A percentile compares a stretch with the other conserved stretches of the same genome.
These are phyloP conservation scores for Heptranchias perlo DNA, from an alignment of 2,113 vertebrate genomes.

Conservation along the genomic window DNA sequence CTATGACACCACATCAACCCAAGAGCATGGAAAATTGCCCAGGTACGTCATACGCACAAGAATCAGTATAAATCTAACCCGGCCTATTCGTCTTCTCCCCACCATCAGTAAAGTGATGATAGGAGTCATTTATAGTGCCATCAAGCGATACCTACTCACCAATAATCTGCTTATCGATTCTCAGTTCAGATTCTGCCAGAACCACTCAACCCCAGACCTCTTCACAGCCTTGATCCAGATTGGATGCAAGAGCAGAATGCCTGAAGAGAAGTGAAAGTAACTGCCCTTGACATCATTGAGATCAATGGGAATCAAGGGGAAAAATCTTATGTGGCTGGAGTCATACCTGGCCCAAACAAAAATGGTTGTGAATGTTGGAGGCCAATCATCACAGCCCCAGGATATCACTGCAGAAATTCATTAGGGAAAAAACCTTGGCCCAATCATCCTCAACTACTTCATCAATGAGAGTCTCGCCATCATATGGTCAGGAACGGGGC, in stretches of 20 bases:
- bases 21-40: background rate
- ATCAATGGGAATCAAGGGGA: background rate
- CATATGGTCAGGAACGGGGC: background rate
- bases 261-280: background rate
- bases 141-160: background rate
- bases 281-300: background rate
- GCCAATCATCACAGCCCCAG: background rate
- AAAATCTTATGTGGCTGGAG: background rate
- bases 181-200: background rate
- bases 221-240: background rate
- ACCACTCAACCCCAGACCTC: background rate
- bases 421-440: background rate
- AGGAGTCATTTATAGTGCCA: too few relatives aligned
- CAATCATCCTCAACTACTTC: background rate
- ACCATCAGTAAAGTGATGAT: background rate
- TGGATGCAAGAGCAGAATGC: background rate
- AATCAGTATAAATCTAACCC: background rate
- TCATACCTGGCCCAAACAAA: background rate
- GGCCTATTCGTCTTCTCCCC: background rate
- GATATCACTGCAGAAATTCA: background rate
- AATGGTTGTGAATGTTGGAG: background rate
- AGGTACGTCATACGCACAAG: background rate
- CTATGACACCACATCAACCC: background rate
- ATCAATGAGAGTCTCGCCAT: background rate
- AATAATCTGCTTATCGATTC: background rate